Conservation (phyloP, 2,113 vertebrate genomes). For the Hylia prasina region DNA sequence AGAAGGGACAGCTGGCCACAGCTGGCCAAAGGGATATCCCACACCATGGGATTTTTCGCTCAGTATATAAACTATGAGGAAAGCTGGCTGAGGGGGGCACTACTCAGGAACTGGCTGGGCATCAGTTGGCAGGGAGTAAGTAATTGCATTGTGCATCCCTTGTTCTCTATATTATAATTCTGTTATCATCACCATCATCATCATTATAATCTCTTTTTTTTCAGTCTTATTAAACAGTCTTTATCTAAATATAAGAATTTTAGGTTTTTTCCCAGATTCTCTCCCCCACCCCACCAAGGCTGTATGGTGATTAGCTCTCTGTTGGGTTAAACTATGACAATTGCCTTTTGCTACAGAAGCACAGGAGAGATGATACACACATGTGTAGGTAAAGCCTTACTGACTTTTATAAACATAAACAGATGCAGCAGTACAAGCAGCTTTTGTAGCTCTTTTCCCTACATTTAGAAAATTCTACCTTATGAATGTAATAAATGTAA, state of each 20-base stretch:
- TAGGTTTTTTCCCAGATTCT: not conserved
- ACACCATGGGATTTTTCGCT: not conserved
- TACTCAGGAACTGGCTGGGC: not conserved
- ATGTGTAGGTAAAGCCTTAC: not conserved
- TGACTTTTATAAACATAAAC: slow-evolving; percentile 26
- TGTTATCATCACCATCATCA: not conserved
- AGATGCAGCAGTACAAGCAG: not conserved
- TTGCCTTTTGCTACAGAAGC: not conserved
- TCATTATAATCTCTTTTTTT: not conserved
- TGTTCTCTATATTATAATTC: not conserved
- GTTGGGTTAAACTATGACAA: not conserved
- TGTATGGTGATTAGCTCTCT: not conserved
- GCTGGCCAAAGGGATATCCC: not conserved
- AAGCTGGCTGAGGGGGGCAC: not conserved
- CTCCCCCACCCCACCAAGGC: not conserved
- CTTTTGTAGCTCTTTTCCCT: not conserved
- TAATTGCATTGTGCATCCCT: not conserved
- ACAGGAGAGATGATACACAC: not conserved
- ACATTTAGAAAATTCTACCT: not conserved
- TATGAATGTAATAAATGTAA: not conserved
- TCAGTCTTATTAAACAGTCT: not conserved
- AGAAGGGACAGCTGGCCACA: not conserved
- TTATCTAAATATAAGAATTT: not conserved
- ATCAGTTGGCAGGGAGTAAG: not conserved
- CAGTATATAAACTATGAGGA: not conserved